Conservation (phyloP, 2,797 vertebrate species). For the Molossus alvarezi region DNA sequence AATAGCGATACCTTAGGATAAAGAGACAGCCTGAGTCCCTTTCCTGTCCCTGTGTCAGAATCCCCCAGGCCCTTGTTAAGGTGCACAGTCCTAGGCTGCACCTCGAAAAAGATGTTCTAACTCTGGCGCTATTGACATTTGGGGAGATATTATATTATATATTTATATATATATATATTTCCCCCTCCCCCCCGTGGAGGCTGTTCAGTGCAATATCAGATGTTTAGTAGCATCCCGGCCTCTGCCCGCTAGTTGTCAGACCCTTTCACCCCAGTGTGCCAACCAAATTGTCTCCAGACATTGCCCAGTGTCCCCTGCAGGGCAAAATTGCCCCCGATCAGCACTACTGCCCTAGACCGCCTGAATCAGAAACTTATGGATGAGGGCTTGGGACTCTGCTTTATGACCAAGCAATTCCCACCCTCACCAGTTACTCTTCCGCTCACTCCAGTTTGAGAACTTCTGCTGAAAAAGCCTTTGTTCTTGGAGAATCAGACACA, state of each 20-base stretch:
- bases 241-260: background rate
- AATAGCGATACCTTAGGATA: accelerated
- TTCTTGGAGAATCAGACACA: background rate
- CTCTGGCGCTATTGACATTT: background rate
- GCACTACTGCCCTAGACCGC: background rate
- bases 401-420: background rate
- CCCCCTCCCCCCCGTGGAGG: background rate
- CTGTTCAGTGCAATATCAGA: background rate
- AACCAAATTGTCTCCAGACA: background rate
- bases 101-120: background rate
- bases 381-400: background rate
- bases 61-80: background rate
- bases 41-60: background rate
- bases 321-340: background rate
- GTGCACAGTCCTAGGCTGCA: background rate
- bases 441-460: background rate
- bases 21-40: background rate
- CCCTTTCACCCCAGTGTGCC: background rate
- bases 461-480: background rate
- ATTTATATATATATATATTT: no score
- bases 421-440: no score
- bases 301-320: no score
- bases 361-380: background rate
- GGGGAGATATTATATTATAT: no score
- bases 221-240: background rate